Evolutionary conservation across 2,113 vertebrate species (phyloP).

Genomic region (Lepus americanus): DNA sequence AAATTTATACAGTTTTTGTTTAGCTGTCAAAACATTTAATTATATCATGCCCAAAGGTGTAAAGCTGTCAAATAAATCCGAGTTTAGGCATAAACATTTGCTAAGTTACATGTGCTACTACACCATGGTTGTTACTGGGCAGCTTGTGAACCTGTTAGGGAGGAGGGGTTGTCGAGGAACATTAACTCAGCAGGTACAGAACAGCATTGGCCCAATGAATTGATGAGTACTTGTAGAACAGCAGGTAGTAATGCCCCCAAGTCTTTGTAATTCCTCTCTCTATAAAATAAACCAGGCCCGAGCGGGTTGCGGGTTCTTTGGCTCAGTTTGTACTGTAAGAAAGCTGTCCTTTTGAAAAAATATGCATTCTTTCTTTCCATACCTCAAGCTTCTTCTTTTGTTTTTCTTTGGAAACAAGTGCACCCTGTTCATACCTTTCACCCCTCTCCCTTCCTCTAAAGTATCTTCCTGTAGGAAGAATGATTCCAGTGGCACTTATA

Average conservation of each 20-base stretch:
- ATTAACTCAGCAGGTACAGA: constrained; percentile 89
- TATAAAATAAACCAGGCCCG: constrained; percentile 78
- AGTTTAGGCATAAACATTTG: constrained; percentile 89
- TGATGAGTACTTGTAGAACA: constrained; percentile 89
- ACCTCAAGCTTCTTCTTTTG: neutral
- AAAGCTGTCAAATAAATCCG: constrained; percentile 94
- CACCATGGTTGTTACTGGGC: constrained; percentile 82
- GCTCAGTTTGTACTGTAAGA: constrained; percentile 54
- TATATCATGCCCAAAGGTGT: constrained; percentile 92
- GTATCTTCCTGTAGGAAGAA: constrained; percentile 13
- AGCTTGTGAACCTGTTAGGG: constrained; percentile 83
- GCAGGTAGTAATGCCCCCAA: constrained; percentile 87
- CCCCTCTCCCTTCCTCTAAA: neutral
- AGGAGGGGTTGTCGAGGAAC: constrained; percentile 60
- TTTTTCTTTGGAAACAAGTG: constrained; percentile 21
- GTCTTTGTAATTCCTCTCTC: constrained; percentile 81
- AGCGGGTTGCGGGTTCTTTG: constrained; percentile 38
- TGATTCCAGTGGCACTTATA: neutral
- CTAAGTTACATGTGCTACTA: constrained; percentile 89
- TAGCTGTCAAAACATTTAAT: constrained; percentile 93
- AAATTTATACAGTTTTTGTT: constrained; percentile 93
- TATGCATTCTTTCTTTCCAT: neutral
- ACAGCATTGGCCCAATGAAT: constrained; percentile 85
- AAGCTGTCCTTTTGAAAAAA: constrained; percentile 39
- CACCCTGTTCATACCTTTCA: neutral